Evolutionary conservation across 1,140 invertebrate species (phyloP).

Genomic region (Dinoponera quadriceps): DNA sequence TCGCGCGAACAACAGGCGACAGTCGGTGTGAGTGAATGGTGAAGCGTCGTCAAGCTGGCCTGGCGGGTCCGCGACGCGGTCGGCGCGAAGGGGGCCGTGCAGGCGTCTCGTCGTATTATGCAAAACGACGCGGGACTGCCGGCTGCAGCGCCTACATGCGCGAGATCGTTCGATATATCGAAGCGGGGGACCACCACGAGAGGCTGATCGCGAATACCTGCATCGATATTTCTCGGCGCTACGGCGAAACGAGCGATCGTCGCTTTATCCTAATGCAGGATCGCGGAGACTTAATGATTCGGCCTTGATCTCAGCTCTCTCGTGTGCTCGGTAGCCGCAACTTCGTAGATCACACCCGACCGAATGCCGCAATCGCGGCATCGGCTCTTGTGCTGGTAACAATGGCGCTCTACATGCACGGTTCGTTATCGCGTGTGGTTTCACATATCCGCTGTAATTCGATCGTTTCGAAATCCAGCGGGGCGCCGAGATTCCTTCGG

Average conservation of each 20-base stretch:
- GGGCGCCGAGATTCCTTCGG: neutral
- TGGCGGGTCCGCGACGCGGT: slow-evolving; percentile 67
- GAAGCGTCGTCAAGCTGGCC: slow-evolving; percentile 64
- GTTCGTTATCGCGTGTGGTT: neutral
- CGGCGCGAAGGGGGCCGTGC: slow-evolving; percentile 70
- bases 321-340: neutral
- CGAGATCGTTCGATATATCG: slow-evolving; percentile 75
- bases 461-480: neutral
- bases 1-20: slow-evolving; percentile 4
- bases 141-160: slow-evolving; percentile 74
- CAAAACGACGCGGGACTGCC: slow-evolving; percentile 73
- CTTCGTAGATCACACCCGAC: slow-evolving; percentile 12
- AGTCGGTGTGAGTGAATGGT: slow-evolving; percentile 39
- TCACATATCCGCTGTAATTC: neutral
- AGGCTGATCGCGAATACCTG: slow-evolving; percentile 65
- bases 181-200: slow-evolving; percentile 76
- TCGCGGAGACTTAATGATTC: slow-evolving; percentile 49
- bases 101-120: slow-evolving; percentile 81
- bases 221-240: slow-evolving; percentile 66
- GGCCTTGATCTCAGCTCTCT: slow-evolving; percentile 29
- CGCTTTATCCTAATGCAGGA: slow-evolving; percentile 49
- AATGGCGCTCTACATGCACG: neutral
- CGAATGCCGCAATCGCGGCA: neutral
- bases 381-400: slow-evolving; percentile 14
- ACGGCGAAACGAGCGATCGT: slow-evolving; percentile 46